A percentile compares a stretch with the other conserved stretches of the same genome.
These are phyloP conservation scores for Cheracebus regulus DNA, from an alignment of 2,797 vertebrate genomes.

Conservation along the genomic window DNA sequence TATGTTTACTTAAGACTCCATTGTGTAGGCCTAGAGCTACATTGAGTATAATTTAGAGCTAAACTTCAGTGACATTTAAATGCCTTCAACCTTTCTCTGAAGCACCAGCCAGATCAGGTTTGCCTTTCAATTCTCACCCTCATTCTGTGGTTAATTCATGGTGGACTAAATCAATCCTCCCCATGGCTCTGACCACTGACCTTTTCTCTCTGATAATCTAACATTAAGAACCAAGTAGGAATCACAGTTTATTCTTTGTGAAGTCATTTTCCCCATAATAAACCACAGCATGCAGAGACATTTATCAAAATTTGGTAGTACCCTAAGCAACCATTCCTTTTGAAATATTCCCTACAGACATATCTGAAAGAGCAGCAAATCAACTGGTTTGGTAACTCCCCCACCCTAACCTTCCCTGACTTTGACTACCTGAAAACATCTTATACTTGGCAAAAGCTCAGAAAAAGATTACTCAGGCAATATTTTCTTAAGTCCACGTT, in stretches of 20 bases:
- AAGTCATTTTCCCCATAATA: background rate
- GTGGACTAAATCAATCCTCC: background rate
- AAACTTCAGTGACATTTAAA: background rate
- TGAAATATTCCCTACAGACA: background rate
- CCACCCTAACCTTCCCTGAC: background rate
- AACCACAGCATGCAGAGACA: background rate
- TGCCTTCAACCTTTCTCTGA: background rate
- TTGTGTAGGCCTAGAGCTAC: background rate
- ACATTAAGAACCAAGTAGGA: conserved; percentile 1
- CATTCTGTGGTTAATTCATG: background rate
- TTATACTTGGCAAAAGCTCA: background rate
- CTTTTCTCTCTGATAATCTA: background rate
- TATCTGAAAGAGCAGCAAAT: background rate
- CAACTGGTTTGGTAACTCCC: background rate
- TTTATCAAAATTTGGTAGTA: background rate
- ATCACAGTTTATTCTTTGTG: background rate
- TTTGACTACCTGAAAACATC: background rate
- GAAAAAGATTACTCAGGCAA: background rate
- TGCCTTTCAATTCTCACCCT: background rate
- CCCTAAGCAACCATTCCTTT: background rate
- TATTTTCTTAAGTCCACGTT: background rate
- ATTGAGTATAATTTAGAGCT: background rate
- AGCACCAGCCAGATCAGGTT: background rate
- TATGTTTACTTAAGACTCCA: background rate
- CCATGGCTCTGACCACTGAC: background rate